Evolutionary conservation across 2,113 vertebrate species (phyloP).

Genomic region (Zosterops japonicus): DNA sequence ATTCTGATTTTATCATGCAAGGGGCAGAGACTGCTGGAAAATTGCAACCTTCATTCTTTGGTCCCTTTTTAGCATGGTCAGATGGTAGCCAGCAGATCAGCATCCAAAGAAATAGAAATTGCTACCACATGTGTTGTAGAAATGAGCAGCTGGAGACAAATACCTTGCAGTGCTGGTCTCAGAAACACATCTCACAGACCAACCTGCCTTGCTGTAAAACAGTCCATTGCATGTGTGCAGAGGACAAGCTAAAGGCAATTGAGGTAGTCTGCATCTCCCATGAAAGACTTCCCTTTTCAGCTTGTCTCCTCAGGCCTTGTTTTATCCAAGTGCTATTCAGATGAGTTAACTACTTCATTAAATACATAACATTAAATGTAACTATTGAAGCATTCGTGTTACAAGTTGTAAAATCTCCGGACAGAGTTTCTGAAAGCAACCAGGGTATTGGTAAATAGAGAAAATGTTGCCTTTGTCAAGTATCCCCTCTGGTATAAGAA

Average conservation of each 20-base stretch:
- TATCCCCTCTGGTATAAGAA: not conserved
- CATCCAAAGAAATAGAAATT: not conserved
- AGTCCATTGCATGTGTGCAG: not conserved
- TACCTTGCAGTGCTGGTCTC: not conserved
- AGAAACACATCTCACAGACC: not conserved
- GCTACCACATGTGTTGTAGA: not conserved
- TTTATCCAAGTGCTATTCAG: not conserved
- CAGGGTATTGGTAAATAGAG: not conserved
- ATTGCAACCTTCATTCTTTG: not conserved
- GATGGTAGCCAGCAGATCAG: not conserved
- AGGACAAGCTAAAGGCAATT: not conserved
- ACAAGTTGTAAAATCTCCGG: not conserved
- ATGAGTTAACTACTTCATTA: not conserved
- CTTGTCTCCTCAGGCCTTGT: not conserved
- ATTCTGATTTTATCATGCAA: not conserved
- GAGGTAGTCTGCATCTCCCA: not conserved
- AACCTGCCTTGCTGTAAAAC: not conserved
- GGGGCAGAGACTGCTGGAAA: not conserved
- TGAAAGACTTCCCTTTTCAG: not conserved
- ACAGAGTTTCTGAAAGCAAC: not conserved
- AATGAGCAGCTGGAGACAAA: not conserved
- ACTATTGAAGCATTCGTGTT: not conserved
- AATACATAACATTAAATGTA: not conserved
- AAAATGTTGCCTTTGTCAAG: not conserved
- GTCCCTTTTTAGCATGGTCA: not conserved